These are phyloP conservation scores for Papilio xuthus DNA, from an alignment of 1,140 invertebrate species.

Conservation along the genomic window DNA sequence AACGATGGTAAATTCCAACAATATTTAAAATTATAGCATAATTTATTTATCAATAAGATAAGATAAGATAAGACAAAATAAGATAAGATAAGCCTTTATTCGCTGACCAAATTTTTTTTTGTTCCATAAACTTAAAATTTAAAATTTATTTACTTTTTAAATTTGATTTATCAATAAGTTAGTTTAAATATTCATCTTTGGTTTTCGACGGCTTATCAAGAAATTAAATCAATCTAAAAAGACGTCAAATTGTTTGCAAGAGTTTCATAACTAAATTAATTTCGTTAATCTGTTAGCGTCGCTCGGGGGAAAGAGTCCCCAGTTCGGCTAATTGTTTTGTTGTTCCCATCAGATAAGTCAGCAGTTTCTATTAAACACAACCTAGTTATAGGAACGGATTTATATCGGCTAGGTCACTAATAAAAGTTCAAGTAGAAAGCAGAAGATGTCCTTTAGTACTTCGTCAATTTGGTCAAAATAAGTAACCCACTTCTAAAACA, in stretches of 20 bases:
- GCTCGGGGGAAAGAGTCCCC: constrained; percentile 19
- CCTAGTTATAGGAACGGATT: not conserved
- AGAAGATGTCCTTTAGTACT: not conserved
- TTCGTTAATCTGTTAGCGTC: constrained; percentile 42
- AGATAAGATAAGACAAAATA: too few relatives aligned
- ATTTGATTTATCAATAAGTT: too few relatives aligned
- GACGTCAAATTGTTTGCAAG: constrained; percentile 36
- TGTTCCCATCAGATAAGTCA: constrained; percentile 39
- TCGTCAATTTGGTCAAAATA: not conserved
- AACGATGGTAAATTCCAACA: too few relatives aligned
- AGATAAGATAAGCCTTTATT: too few relatives aligned
- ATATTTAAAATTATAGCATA: too few relatives aligned
- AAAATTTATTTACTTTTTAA: too few relatives aligned
- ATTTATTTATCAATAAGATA: too few relatives aligned
- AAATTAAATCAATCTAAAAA: constrained; percentile 18
- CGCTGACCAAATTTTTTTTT: too few relatives aligned
- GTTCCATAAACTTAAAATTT: too few relatives aligned
- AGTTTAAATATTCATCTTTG: not conserved
- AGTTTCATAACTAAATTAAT: constrained; percentile 40
- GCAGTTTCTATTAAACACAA: constrained; percentile 21
- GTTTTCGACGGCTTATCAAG: not conserved
- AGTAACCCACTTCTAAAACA: not conserved
- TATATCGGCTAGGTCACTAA: not conserved
- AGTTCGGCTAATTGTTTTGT: constrained; percentile 49
- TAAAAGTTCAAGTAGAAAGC: not conserved